These are phyloP conservation scores for Acrossocheilus fasciatus DNA, from an alignment of 2,797 vertebrate genomes.

Conservation along the genomic window DNA sequence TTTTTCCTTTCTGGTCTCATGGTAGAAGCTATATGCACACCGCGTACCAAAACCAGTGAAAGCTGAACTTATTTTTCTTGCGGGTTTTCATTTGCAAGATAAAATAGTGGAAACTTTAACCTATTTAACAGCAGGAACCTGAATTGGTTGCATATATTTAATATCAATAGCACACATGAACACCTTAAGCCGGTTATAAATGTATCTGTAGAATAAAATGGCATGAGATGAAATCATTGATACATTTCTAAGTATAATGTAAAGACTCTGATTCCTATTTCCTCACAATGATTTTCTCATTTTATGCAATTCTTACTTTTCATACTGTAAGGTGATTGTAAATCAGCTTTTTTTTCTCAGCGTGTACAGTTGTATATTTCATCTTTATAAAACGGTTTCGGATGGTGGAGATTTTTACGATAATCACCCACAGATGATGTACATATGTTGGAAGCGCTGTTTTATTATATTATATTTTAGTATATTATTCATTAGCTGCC, in stretches of 20 bases:
- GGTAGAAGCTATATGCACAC: neutral
- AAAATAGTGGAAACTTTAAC: neutral
- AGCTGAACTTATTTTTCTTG: neutral
- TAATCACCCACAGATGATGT: slow-evolving; percentile 1
- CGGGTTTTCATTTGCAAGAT: neutral
- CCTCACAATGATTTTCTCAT: neutral
- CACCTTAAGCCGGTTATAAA: neutral
- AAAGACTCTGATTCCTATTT: neutral
- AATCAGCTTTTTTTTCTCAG: neutral
- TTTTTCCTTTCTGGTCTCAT: neutral
- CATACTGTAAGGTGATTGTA: neutral
- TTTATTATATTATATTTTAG: slow-evolving; percentile 42
- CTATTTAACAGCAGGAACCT: neutral
- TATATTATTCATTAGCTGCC: slow-evolving; percentile 42
- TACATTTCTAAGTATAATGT: neutral
- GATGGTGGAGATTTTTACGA: neutral
- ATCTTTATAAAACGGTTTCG: neutral
- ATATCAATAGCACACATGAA: slow-evolving; percentile 3
- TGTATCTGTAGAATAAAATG: neutral
- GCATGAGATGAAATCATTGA: neutral
- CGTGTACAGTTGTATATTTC: neutral
- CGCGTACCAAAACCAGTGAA: neutral
- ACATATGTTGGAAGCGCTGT: slow-evolving; percentile 37
- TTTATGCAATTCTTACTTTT: neutral
- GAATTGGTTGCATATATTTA: neutral